These are phyloP conservation scores for Pterostichus niger DNA, from an alignment of 2,888 invertebrate species.

Conservation along the genomic window DNA sequence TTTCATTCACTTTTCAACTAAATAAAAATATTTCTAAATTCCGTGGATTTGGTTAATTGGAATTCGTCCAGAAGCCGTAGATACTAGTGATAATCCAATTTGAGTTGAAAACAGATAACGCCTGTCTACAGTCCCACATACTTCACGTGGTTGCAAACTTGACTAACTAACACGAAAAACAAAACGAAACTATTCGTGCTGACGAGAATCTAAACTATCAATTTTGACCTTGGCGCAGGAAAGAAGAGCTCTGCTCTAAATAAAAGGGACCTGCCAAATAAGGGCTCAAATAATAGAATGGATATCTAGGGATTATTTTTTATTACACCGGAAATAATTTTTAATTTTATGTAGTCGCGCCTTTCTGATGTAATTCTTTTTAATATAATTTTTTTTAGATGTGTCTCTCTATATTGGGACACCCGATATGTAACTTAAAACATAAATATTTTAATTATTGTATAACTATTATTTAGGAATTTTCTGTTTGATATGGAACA, in stretches of 20 bases:
- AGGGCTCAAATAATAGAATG: not conserved
- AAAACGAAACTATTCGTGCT: not conserved
- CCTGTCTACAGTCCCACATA: slow-evolving; percentile 22
- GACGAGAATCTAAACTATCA: slow-evolving; percentile 19
- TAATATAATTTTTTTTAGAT: too few relatives aligned
- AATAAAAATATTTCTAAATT: not conserved
- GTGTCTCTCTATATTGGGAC: too few relatives aligned
- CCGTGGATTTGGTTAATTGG: slow-evolving; percentile 41
- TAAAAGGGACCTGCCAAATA: slow-evolving; percentile 3
- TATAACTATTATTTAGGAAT: too few relatives aligned
- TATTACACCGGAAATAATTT: too few relatives aligned
- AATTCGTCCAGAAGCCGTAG: slow-evolving; percentile 46
- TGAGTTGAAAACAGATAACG: slow-evolving; percentile 46
- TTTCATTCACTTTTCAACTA: not conserved
- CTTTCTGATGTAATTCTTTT: too few relatives aligned
- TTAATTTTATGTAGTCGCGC: too few relatives aligned
- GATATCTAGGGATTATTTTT: too few relatives aligned
- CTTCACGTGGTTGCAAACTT: slow-evolving; percentile 54
- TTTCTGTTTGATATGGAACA: too few relatives aligned
- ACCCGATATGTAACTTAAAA: too few relatives aligned
- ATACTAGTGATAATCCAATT: slow-evolving; percentile 61
- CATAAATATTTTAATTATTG: too few relatives aligned
- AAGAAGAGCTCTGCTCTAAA: not conserved
- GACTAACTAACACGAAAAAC: not conserved
- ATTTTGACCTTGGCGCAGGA: slow-evolving; percentile 18